Evolutionary conservation across 2,113 vertebrate species (phyloP), one percentile per base, ranked within the genome.

Genomic region (Hemichromis elongatus): DNA sequence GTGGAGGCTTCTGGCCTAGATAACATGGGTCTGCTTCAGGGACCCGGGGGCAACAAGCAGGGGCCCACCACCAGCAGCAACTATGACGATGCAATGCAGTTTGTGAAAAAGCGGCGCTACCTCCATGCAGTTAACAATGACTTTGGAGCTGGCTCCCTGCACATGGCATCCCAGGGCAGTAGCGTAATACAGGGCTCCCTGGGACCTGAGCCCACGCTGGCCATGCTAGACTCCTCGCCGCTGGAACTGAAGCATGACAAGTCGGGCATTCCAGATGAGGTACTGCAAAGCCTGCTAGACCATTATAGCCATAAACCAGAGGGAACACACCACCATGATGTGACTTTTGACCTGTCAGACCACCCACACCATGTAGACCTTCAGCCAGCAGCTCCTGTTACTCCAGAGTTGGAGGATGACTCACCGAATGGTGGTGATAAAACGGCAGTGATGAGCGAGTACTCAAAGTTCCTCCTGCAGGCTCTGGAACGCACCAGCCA

Each of bases 71-170:
- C 97, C 92, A 97, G 95, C 96, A 99, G 97, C 96, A 99, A 97
- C 96, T 99, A 99, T 1, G 98, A 99, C 12, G 99, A 99, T 91
- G 99, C 99, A 96, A 99, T 99, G 98, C 99, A 99, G 95, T 99
- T 99, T 95, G 97, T 99, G 89, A 99, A 99, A 97, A 99, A 99
- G 93, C 97, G 98, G 92, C 97, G 99, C 91, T 99, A 99, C 92
- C 94, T 99, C 92, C 98, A 99, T 90, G 97, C 98, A 56, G 97
- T 97, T 91, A 97, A 96, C 94, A 97, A 94, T 95, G 98, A 98
- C 96, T 99, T 98, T 93, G 97, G 97, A 52, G 92, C 97, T 57
- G 96, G 96, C 50, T 96, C 98, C 1, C 97, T 97, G 90, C 98
- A 98, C 93, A 97, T 99, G 97, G 95, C 95, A 78, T 94, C 97